Conservation (phyloP, 2,797 vertebrate species). For the Chaenodraco wilsoni region DNA sequence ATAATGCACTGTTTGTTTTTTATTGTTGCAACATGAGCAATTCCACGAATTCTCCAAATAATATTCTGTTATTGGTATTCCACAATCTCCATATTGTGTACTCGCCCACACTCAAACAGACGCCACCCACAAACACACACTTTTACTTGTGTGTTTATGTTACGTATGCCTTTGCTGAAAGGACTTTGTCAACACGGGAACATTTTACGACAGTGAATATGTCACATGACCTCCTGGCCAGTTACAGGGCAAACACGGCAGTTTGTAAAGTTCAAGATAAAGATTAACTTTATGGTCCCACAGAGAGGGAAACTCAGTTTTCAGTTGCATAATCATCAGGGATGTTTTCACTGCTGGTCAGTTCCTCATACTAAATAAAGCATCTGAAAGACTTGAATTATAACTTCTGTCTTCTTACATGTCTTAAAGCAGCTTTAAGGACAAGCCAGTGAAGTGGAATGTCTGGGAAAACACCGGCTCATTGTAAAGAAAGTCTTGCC, state of each 20-base stretch:
- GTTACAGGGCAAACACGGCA: not conserved
- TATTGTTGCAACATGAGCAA: constrained; percentile 39
- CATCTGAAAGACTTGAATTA: not conserved
- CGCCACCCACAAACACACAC: constrained; percentile 31
- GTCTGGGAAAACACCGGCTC: not conserved
- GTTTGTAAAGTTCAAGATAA: constrained; percentile 19
- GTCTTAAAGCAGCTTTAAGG: constrained; percentile 1
- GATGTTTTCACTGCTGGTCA: constrained; percentile 24
- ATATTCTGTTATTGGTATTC: constrained; percentile 30
- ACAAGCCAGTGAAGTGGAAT: not conserved
- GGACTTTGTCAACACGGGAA: constrained; percentile 43
- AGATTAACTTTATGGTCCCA: too few species aligned
- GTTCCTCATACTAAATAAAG: not conserved
- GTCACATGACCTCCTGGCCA: constrained; percentile 19
- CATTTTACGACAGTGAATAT: constrained; percentile 8
- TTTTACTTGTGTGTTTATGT: constrained; percentile 46
- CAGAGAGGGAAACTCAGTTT: too few species aligned
- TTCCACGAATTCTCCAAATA: constrained; percentile 53
- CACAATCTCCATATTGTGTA: constrained; percentile 51
- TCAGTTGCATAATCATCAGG: constrained; percentile 33
- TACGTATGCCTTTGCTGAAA: constrained; percentile 42
- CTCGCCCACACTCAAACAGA: constrained; percentile 25
- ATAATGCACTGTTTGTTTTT: constrained; percentile 39
- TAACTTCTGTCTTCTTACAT: not conserved
- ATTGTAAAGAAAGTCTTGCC: not conserved